A percentile compares a stretch with the other conserved stretches of the same genome.
Conservation (phyloP, 1,140 invertebrate species). For the Orius insidiosus region DNA sequence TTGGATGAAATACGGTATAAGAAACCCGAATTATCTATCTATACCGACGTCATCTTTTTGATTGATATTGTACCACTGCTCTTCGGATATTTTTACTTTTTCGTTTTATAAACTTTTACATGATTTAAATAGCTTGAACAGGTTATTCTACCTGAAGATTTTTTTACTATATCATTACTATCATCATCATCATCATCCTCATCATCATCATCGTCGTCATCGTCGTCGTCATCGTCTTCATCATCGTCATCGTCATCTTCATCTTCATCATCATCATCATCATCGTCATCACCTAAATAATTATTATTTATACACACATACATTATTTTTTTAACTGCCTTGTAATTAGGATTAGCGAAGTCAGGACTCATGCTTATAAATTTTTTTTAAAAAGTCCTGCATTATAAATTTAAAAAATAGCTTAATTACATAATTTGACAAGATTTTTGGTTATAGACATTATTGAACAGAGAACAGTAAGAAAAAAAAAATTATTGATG, state of each 20-base stretch:
- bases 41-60: no score
- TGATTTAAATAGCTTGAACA: no score
- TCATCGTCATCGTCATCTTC: constrained; percentile 27
- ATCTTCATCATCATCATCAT: constrained; percentile 32
- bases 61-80: no score
- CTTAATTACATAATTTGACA: constrained; percentile 3
- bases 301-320: not conserved
- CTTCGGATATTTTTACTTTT: no score
- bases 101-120: no score
- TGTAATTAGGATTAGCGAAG: not conserved
- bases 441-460: not conserved
- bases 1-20: no score
- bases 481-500: not conserved
- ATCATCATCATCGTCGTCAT: constrained; percentile 24
- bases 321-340: no score
- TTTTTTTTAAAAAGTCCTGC: constrained; percentile 1
- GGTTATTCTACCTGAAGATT: constrained; percentile 12
- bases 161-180: constrained; percentile 24
- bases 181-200: constrained; percentile 29
- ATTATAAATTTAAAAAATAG: not conserved
- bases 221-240: constrained; percentile 25
- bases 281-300: constrained; percentile 28
- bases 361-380: constrained; percentile 5
- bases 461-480: not conserved
- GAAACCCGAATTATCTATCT: no score